A percentile compares a stretch with the other conserved stretches of the same genome.
These are phyloP conservation scores for Hirtodrosophila alboralis DNA, from an alignment of 2,888 invertebrate species.

Conservation along the genomic window DNA sequence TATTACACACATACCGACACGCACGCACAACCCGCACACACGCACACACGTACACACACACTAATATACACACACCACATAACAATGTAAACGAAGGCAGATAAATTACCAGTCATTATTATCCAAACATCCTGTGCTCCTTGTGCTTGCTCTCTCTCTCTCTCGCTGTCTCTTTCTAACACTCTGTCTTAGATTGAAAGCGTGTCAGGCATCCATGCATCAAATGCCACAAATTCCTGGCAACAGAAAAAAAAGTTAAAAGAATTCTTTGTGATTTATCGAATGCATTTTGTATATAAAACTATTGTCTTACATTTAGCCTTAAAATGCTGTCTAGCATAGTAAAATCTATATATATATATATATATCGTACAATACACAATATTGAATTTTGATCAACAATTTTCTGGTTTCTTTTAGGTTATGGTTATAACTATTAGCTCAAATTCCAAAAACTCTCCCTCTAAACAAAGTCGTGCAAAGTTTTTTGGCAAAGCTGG, in stretches of 20 bases:
- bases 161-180: background rate
- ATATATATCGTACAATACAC: too few relatives aligned
- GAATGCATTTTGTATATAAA: constrained; percentile 42
- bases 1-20: constrained; percentile 63
- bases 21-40: constrained; percentile 39
- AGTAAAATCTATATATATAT: background rate
- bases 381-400: constrained; percentile 30
- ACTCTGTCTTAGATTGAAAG: constrained; percentile 27
- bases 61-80: background rate
- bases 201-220: constrained; percentile 63
- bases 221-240: constrained; percentile 61
- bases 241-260: too few relatives aligned
- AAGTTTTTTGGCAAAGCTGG: constrained; percentile 46
- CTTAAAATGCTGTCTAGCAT: background rate
- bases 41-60: constrained; percentile 17
- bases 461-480: constrained; percentile 48
- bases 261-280: constrained; percentile 54
- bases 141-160: constrained; percentile 5
- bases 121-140: constrained; percentile 68
- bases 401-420: constrained; percentile 61
- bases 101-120: constrained; percentile 78
- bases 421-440: constrained; percentile 74
- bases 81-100: constrained; percentile 76
- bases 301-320: constrained; percentile 39
- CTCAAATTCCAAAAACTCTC: constrained; percentile 21